Conservation (phyloP, 2,888 invertebrate species). For the Meta bourneti region DNA sequence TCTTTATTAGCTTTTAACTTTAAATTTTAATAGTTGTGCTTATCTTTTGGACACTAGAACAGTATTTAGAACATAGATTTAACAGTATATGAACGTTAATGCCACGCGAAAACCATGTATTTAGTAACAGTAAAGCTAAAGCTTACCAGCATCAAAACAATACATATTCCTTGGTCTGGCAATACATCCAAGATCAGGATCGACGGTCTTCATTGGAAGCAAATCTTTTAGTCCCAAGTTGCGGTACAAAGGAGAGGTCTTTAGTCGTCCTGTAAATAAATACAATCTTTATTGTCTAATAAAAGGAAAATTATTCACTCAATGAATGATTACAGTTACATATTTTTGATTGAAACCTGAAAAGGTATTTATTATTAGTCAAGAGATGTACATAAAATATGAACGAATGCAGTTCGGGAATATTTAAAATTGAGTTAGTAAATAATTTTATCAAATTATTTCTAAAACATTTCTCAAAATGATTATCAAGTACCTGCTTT, state of each 20-base stretch:
- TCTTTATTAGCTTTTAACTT: too few relatives aligned
- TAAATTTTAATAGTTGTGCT: too few relatives aligned
- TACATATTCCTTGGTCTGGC: conserved; percentile 90
- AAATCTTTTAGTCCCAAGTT: conserved; percentile 86
- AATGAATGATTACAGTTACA: background rate
- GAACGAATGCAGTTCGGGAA: too few relatives aligned
- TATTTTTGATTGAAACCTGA: background rate
- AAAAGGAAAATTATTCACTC: background rate
- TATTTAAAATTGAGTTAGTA: too few relatives aligned
- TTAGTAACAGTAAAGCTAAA: background rate
- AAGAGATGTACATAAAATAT: too few relatives aligned
- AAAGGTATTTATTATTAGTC: background rate
- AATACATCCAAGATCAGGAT: conserved; percentile 95
- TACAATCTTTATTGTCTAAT: background rate
- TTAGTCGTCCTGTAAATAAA: conserved; percentile 67
- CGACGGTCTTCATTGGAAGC: conserved; percentile 91
- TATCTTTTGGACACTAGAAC: too few relatives aligned
- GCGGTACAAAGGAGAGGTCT: conserved; percentile 74
- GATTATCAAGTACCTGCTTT: conserved; percentile 77
- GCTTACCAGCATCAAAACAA: conserved; percentile 92
- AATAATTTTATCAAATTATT: too few relatives aligned
- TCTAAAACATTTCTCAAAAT: background rate
- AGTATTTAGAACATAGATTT: too few relatives aligned
- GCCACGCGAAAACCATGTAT: too few relatives aligned
- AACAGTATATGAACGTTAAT: too few relatives aligned